Evolutionary conservation across 2,113 vertebrate species (phyloP), one percentile per base, ranked within the genome.

Genomic region (Eptesicus fuscus): DNA sequence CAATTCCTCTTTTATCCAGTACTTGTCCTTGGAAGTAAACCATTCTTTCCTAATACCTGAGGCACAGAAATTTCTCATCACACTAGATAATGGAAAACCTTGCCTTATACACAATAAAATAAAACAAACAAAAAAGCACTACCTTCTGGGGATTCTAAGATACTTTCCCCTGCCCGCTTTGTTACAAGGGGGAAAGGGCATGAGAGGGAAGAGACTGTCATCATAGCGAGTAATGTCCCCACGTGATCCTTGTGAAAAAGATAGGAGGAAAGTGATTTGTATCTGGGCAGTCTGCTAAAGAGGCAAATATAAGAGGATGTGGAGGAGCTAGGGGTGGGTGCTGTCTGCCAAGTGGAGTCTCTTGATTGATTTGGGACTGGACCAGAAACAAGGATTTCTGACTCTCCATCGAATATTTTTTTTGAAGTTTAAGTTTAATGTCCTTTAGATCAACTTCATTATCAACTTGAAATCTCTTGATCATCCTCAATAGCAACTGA

Each of bases 371-470:
- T 59, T 28, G 9, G 13, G 7, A 69, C 30, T 74, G 17, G 22
- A 42, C 1, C 47, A 56, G 74, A 71, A 78, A 51, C 40, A 87
- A 86, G 11, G 37, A 76, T 74, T 47, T 9, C 10, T 71, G 35
- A 42, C 12, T 61, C 49, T 35, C 17, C 71, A 42, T 70, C 35
- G 73, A 47, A 85, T 32, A 25, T 16, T 40, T 28, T 65, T 94
- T 44, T 37, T 17, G 3, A 37, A 84, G 71, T 74, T 67, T 83
- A 77, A 73, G 11, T 78, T 67, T 82, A 90, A 82, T 67, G 12
- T 32, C 23, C 7, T 71, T 82, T 90, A n/a, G 42, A 25, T 47
- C 71, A 92, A 44, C 25, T 5, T 79, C 5, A 35, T 67, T 49
- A 13, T 79, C 65, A 80, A 18, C 7, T 40, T 74, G 35, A 91